Percentiles rank a stretch among this genome's conserved stretches.
phyloP scores from a whole-genome alignment of 30 jellyfish, hydroid and myxozoan genomes.

The Aurelia sp. region DNA sequence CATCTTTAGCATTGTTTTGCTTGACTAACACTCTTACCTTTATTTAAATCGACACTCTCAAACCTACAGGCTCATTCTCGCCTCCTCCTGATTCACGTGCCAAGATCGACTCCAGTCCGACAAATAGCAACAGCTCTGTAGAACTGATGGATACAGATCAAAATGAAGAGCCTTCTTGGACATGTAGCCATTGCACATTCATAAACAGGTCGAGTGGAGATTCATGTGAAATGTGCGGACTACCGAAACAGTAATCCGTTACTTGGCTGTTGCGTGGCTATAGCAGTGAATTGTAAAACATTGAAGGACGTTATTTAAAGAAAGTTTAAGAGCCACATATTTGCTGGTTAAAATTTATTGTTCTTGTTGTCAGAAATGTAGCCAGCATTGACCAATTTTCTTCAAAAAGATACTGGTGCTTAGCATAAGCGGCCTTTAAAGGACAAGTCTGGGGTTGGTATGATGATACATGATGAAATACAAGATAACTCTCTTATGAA shows the following conservation, averaged over 20 bases:
- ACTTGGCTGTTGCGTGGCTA: background rate
- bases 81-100: constrained; percentile 46
- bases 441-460: too few species aligned
- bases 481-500: too few species aligned
- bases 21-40: too few species aligned
- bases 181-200: constrained; percentile 93
- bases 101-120: constrained; percentile 25
- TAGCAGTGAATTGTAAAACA: too few species aligned
- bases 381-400: too few species aligned
- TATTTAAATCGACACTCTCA: too few species aligned
- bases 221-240: constrained; percentile 95
- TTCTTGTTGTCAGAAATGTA: too few species aligned
- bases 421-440: too few species aligned
- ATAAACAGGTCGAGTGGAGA: constrained; percentile 73
- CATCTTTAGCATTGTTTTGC: too few species aligned
- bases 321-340: background rate
- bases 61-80: constrained; percentile 33
- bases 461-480: too few species aligned
- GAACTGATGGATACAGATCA: constrained; percentile 83
- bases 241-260: constrained; percentile 67
- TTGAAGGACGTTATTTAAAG: background rate
- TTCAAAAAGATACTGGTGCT: too few species aligned
- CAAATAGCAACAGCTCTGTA: constrained; percentile 56
- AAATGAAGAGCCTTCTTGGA: constrained; percentile 78
- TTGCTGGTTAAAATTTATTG: too few species aligned